A percentile compares a stretch with the other conserved stretches of the same genome.
phyloP scores from a whole-genome alignment of 2,113 vertebrate species.

The Eleginops maclovinus region DNA sequence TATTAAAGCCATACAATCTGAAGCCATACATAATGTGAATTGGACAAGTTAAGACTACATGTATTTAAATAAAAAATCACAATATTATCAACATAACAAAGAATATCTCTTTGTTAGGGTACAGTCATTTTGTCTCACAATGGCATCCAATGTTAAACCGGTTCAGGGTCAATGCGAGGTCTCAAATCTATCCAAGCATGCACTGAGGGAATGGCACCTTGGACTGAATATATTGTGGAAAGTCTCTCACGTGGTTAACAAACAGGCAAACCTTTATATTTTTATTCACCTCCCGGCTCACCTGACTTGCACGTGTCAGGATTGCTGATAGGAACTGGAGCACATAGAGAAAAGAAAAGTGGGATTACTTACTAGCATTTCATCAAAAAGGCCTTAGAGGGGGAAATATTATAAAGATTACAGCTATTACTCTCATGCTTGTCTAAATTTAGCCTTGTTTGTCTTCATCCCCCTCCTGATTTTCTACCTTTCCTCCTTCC shows the following conservation, averaged over 20 bases:
- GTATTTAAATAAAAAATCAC: neutral
- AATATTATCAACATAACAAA: neutral
- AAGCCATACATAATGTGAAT: neutral
- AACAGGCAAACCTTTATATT: too few relatives aligned
- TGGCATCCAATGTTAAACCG: too few relatives aligned
- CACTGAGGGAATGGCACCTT: neutral
- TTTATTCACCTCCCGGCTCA: too few relatives aligned
- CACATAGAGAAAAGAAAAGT: neutral
- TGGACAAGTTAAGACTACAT: neutral
- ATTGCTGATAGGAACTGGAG: neutral
- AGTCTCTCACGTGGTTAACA: neutral
- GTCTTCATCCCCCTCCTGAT: neutral
- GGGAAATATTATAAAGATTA: constrained; percentile 9
- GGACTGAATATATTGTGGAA: constrained; percentile 3
- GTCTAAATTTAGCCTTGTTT: neutral
- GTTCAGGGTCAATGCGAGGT: constrained; percentile 29
- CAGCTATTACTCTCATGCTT: constrained; percentile 1
- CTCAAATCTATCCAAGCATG: constrained; percentile 26
- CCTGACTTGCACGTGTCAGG: neutral
- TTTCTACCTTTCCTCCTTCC: neutral
- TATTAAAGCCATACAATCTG: neutral
- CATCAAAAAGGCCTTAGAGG: constrained; percentile 5
- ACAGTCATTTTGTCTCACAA: too few relatives aligned
- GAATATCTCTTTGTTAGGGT: neutral
- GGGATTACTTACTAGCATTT: neutral